Evolutionary conservation across 2,888 invertebrate species (phyloP).

Genomic region (Morinoia aosen): DNA sequence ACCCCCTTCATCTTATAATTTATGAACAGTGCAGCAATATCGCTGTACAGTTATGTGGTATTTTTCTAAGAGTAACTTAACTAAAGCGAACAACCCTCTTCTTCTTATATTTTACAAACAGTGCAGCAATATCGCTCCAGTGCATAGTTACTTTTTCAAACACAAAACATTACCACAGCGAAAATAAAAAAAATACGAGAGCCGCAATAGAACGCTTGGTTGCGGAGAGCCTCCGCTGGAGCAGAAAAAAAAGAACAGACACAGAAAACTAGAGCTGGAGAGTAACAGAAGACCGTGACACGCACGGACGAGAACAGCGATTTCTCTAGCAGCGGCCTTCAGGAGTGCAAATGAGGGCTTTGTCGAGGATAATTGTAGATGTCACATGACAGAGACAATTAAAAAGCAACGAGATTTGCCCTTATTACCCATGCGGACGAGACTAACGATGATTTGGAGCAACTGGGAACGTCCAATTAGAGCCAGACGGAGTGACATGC

Average conservation of each 20-base stretch:
- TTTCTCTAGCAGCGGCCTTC: background rate
- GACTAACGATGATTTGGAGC: background rate
- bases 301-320: background rate
- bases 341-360: background rate
- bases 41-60: too few species aligned
- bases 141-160: background rate
- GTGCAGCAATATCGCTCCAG: background rate
- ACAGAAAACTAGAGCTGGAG: conserved; percentile 26
- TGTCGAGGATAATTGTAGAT: background rate
- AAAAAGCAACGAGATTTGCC: background rate
- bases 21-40: too few species aligned
- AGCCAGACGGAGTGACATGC: background rate
- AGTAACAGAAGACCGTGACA: background rate
- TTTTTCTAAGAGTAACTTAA: too few species aligned
- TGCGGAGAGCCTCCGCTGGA: background rate
- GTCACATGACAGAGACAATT: background rate
- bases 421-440: background rate
- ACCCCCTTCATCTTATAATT: too few species aligned
- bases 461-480: background rate
- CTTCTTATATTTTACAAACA: too few species aligned
- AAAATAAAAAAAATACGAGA: background rate
- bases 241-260: background rate
- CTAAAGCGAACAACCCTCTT: too few species aligned
- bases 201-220: background rate
- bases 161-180: background rate